These are phyloP conservation scores for Timema podura DNA, from an alignment of 2,888 invertebrate species.

Conservation along the genomic window DNA sequence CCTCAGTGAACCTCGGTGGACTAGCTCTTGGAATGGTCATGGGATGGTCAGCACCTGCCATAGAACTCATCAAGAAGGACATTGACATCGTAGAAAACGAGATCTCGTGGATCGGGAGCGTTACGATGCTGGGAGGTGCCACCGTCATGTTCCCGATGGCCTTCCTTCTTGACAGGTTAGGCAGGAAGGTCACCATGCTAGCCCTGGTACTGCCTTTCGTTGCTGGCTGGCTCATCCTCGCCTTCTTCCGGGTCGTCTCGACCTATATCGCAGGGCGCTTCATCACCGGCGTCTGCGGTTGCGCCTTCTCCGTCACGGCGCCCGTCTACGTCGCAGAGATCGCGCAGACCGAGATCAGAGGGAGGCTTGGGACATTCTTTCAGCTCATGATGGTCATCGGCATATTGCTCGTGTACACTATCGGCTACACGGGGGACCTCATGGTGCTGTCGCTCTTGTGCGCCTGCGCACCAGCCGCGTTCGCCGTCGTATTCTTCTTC, in stretches of 20 bases:
- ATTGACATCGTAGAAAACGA: conserved; percentile 47
- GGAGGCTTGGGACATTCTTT: conserved; percentile 79
- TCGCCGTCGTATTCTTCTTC: conserved; percentile 66
- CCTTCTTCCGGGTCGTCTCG: conserved; percentile 64
- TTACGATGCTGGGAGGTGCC: conserved; percentile 70
- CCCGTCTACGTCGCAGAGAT: conserved; percentile 86
- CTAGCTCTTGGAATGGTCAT: conserved; percentile 70
- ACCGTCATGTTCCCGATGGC: conserved; percentile 69
- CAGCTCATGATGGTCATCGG: conserved; percentile 82
- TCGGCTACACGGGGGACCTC: conserved; percentile 58
- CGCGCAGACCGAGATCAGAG: conserved; percentile 75
- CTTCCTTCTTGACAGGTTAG: conserved; percentile 55
- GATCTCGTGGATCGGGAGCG: conserved; percentile 65
- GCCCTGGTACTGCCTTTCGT: conserved; percentile 40
- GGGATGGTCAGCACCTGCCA: conserved; percentile 73
- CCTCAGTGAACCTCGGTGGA: conserved; percentile 69
- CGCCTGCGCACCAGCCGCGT: conserved; percentile 61
- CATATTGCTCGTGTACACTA: conserved; percentile 69
- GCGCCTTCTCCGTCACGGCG: conserved; percentile 76
- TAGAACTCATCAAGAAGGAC: conserved; percentile 39
- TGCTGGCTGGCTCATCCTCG: conserved; percentile 60
- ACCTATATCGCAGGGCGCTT: conserved; percentile 46
- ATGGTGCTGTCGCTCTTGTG: conserved; percentile 63
- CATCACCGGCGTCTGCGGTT: conserved; percentile 68
- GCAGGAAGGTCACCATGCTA: conserved; percentile 66